phyloP scores from a whole-genome alignment of 2,797 vertebrate species.

The Heliangelus exortis region DNA sequence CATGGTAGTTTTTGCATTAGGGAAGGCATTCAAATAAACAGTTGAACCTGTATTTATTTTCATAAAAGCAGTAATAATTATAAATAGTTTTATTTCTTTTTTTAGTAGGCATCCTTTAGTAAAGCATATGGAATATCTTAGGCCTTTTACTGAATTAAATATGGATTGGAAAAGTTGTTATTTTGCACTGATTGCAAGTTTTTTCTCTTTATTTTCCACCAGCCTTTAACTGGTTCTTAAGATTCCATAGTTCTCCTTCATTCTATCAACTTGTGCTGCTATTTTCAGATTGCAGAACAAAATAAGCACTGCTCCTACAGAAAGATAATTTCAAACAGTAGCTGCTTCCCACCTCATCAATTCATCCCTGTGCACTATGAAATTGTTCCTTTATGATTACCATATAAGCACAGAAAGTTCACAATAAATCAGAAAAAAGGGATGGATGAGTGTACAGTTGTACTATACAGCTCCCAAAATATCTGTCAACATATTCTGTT shows the following conservation, averaged over 20 bases:
- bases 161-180: background rate
- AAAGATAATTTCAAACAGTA: background rate
- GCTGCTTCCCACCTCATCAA: background rate
- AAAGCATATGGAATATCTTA: background rate
- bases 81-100: background rate
- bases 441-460: background rate
- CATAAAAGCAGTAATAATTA: background rate
- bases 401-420: background rate
- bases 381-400: background rate
- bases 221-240: background rate
- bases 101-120: background rate
- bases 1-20: background rate
- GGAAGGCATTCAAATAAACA: background rate
- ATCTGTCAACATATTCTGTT: background rate
- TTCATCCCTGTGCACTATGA: background rate
- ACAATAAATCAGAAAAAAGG: background rate
- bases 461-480: background rate
- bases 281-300: background rate
- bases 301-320: background rate
- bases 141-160: background rate
- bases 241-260: background rate
- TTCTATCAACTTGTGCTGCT: background rate
- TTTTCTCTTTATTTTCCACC: background rate
- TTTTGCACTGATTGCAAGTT: background rate
- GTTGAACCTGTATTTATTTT: background rate